A percentile compares a stretch with the other conserved stretches of the same genome.
Conservation (phyloP, 2,113 vertebrate genomes). For the Elachura formosa region DNA sequence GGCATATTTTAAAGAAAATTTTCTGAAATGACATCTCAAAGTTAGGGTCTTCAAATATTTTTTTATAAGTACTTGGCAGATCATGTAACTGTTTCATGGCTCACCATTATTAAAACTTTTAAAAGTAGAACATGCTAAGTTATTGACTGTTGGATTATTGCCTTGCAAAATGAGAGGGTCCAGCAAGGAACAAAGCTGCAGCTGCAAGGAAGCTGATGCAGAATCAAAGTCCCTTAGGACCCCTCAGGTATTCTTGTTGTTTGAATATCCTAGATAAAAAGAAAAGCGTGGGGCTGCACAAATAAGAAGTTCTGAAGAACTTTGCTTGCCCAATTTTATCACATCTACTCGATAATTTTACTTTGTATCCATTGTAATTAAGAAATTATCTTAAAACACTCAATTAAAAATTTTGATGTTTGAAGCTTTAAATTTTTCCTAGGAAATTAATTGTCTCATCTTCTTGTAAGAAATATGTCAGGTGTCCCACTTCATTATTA, state of each 20-base stretch:
- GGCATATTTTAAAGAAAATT: background rate
- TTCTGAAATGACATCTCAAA: background rate
- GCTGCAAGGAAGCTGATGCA: conserved; percentile 43
- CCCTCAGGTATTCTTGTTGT: background rate
- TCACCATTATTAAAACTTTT: background rate
- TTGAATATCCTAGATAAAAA: conserved; percentile 25
- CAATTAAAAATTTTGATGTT: background rate
- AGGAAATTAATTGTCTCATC: background rate
- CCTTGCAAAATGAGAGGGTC: background rate
- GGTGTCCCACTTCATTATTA: background rate
- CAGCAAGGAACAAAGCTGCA: conserved; percentile 16
- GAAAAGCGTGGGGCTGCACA: background rate
- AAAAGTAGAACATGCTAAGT: background rate
- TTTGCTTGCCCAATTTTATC: background rate
- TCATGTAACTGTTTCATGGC: background rate
- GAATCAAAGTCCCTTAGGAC: background rate
- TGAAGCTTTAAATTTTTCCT: background rate
- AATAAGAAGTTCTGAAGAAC: background rate
- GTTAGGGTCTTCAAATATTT: background rate
- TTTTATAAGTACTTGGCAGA: background rate
- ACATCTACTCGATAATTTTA: background rate
- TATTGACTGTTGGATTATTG: background rate
- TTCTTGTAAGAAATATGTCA: background rate
- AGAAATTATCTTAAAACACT: background rate
- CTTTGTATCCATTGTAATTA: background rate